Conservation (phyloP, 2,888 invertebrate genomes). For the Cheilosia impressa region DNA sequence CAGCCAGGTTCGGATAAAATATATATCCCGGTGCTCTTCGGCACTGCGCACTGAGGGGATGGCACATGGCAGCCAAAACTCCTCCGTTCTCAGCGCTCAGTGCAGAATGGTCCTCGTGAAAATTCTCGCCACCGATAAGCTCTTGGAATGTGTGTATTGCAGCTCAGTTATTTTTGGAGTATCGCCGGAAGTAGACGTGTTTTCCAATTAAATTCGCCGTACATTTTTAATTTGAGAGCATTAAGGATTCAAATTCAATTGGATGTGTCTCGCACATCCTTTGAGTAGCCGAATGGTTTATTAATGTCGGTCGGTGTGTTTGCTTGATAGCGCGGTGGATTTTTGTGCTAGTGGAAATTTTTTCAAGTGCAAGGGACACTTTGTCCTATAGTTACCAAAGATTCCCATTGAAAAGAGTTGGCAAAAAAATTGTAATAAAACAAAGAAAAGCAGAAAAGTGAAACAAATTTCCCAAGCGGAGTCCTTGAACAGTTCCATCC, state of each 20-base stretch:
- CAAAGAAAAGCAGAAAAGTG: conserved; percentile 33
- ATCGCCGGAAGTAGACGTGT: conserved; percentile 77
- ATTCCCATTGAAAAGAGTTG: conserved; percentile 26
- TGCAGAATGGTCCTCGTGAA: conserved; percentile 28
- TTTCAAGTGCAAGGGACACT: conserved; percentile 12
- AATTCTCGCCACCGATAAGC: conserved; percentile 61
- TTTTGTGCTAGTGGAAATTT: conserved; percentile 28
- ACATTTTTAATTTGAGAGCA: conserved; percentile 53
- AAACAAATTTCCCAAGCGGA: conserved; percentile 48
- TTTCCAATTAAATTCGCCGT: conserved; percentile 62
- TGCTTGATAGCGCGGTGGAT: neutral
- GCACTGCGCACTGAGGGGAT: conserved; percentile 40
- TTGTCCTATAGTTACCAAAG: conserved; percentile 29
- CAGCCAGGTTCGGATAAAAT: conserved; percentile 56
- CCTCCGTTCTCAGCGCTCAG: conserved; percentile 27
- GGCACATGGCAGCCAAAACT: neutral
- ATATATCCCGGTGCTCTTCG: conserved; percentile 40
- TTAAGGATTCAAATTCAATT: conserved; percentile 47
- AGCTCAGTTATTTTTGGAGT: conserved; percentile 77
- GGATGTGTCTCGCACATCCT: conserved; percentile 30
- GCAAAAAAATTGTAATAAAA: conserved; percentile 57
- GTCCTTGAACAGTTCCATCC: conserved; percentile 41
- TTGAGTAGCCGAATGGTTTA: conserved; percentile 20
- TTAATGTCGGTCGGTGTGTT: conserved; percentile 24
- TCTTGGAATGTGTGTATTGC: conserved; percentile 67